Conservation (phyloP, 2,797 vertebrate species). For the Takifugu ocellatus region DNA sequence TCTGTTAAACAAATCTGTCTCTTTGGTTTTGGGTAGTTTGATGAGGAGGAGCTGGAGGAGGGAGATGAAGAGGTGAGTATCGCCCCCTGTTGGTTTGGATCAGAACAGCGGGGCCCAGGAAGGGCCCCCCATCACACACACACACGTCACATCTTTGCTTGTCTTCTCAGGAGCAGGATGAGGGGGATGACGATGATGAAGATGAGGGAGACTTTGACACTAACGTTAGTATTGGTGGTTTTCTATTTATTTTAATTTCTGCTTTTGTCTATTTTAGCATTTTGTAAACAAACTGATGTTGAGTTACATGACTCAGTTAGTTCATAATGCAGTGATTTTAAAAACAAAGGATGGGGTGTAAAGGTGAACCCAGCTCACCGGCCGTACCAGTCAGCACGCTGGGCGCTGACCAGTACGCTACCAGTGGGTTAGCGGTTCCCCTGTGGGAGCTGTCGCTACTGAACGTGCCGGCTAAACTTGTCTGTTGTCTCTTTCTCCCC, state of each 20-base stretch:
- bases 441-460: slow-evolving; percentile 17
- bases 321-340: no score
- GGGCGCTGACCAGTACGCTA: no score
- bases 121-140: background rate
- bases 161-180: slow-evolving; percentile 80
- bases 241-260: background rate
- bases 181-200: slow-evolving; percentile 88
- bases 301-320: background rate
- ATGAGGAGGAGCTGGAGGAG: slow-evolving; percentile 92
- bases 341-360: no score
- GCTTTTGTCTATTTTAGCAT: background rate
- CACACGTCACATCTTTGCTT: slow-evolving; percentile 9
- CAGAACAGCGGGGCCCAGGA: background rate
- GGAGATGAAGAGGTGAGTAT: slow-evolving; percentile 91
- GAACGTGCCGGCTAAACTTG: slow-evolving; percentile 48
- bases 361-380: no score
- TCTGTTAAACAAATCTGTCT: no score
- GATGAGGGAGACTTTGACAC: slow-evolving; percentile 85
- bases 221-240: slow-evolving; percentile 76
- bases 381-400: no score
- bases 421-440: background rate
- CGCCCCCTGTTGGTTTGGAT: background rate
- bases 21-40: slow-evolving; percentile 80
- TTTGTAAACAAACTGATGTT: slow-evolving; percentile 1
- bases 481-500: slow-evolving; percentile 67